These are phyloP conservation scores for Montipora sp. DNA, from an alignment of 64 coral and sea anemone genomes.

Conservation along the genomic window DNA sequence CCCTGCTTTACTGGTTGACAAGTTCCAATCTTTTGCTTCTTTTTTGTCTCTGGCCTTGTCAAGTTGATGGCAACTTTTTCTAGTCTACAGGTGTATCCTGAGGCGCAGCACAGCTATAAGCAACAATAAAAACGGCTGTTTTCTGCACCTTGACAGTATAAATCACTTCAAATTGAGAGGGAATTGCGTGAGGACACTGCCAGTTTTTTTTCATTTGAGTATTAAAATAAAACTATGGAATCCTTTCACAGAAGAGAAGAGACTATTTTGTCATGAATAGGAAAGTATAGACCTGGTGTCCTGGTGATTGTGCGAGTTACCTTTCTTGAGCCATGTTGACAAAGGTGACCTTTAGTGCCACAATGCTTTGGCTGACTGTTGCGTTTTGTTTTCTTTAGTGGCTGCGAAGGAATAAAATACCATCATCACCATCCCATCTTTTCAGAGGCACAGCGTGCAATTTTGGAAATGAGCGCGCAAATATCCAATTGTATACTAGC, in stretches of 20 bases:
- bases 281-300: too few relatives aligned
- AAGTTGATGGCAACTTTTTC: not conserved
- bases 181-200: too few relatives aligned
- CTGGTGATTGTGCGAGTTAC: not conserved
- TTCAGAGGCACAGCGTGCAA: too few relatives aligned
- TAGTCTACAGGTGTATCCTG: slow-evolving; percentile 9
- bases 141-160: not conserved
- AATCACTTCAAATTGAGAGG: too few relatives aligned
- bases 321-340: slow-evolving; percentile 35
- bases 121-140: not conserved
- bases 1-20: not conserved
- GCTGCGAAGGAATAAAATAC: not conserved
- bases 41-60: not conserved
- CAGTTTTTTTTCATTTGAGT: too few relatives aligned
- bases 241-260: too few relatives aligned
- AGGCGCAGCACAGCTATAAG: slow-evolving; percentile 15
- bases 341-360: slow-evolving; percentile 1
- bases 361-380: slow-evolving; percentile 10
- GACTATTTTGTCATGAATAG: too few relatives aligned
- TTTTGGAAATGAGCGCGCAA: too few relatives aligned
- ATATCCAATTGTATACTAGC: too few relatives aligned
- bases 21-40: not conserved
- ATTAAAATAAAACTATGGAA: too few relatives aligned
- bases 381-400: not conserved
- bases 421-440: not conserved